These are phyloP conservation scores for Drosophila trapezifrons DNA, from an alignment of 1,140 invertebrate genomes.

Conservation along the genomic window DNA sequence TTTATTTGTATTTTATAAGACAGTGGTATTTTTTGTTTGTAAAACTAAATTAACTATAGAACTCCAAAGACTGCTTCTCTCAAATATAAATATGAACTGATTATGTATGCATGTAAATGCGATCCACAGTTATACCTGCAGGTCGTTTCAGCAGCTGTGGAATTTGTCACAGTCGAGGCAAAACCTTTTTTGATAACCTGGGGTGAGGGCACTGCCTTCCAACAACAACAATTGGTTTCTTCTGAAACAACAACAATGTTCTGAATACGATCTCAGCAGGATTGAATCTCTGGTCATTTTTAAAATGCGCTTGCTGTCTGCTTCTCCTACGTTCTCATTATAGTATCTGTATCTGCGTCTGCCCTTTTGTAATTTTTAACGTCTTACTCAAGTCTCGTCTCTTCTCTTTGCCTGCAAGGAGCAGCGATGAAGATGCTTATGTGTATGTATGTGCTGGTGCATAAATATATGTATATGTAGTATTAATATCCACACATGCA, in stretches of 20 bases:
- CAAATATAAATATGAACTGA: not conserved
- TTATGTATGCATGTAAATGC: not conserved
- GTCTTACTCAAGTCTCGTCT: constrained; percentile 68
- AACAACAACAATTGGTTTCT: constrained; percentile 13
- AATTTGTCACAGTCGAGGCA: constrained; percentile 10
- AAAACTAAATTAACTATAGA: too few relatives aligned
- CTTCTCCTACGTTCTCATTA: constrained; percentile 37
- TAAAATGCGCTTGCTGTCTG: constrained; percentile 42
- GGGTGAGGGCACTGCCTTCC: not conserved
- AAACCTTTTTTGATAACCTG: constrained; percentile 10
- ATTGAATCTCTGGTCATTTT: constrained; percentile 15
- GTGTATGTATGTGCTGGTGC: not conserved
- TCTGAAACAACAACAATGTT: constrained; percentile 15
- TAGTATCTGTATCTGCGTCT: not conserved
- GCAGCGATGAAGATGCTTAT: constrained; percentile 4
- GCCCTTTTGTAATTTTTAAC: constrained; percentile 57
- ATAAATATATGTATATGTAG: constrained; percentile 15
- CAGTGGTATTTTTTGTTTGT: too few relatives aligned
- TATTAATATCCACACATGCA: constrained; percentile 14
- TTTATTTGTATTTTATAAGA: too few relatives aligned
- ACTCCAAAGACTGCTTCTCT: too few relatives aligned
- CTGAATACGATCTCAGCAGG: constrained; percentile 17
- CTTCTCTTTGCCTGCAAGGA: constrained; percentile 29
- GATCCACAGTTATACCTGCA: constrained; percentile 7
- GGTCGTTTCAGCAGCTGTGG: constrained; percentile 3